Evolutionary conservation across 2,888 invertebrate genomes (phyloP).

Genomic region (Vanessa cardui): DNA sequence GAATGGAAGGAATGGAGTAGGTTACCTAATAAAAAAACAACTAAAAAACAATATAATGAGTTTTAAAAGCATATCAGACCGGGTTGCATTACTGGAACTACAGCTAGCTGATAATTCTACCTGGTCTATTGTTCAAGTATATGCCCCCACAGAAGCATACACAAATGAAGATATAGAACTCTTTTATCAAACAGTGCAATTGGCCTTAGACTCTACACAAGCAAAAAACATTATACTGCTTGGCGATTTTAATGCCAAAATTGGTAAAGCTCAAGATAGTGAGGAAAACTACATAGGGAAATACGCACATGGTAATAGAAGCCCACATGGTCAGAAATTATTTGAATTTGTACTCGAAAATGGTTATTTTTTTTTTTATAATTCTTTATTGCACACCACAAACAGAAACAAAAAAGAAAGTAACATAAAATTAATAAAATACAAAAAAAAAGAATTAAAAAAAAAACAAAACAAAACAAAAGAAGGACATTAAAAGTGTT

Average conservation of each 20-base stretch:
- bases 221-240: slow-evolving; percentile 27
- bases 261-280: slow-evolving; percentile 26
- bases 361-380: too few species aligned
- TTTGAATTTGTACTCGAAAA: slow-evolving; percentile 25
- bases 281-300: slow-evolving; percentile 31
- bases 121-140: slow-evolving; percentile 32
- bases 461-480: too few species aligned
- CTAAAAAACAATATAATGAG: slow-evolving; percentile 23
- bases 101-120: slow-evolving; percentile 12
- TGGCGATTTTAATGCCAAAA: slow-evolving; percentile 27
- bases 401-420: too few species aligned
- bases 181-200: slow-evolving; percentile 25
- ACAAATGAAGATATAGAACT: slow-evolving; percentile 27
- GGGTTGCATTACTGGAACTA: slow-evolving; percentile 37
- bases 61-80: slow-evolving; percentile 37
- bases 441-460: too few species aligned
- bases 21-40: slow-evolving; percentile 40
- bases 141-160: slow-evolving; percentile 32
- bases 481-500: too few species aligned
- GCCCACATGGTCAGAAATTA: slow-evolving; percentile 27
- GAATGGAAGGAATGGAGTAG: slow-evolving; percentile 38
- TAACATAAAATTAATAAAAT: too few species aligned
- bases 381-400: too few species aligned
- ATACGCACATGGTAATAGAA: slow-evolving; percentile 33
- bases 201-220: slow-evolving; percentile 20